A percentile compares a stretch with the other conserved stretches of the same genome.
phyloP scores from a whole-genome alignment of 2,113 vertebrate species.

The Speoplatyrhinus poulsoni region DNA sequence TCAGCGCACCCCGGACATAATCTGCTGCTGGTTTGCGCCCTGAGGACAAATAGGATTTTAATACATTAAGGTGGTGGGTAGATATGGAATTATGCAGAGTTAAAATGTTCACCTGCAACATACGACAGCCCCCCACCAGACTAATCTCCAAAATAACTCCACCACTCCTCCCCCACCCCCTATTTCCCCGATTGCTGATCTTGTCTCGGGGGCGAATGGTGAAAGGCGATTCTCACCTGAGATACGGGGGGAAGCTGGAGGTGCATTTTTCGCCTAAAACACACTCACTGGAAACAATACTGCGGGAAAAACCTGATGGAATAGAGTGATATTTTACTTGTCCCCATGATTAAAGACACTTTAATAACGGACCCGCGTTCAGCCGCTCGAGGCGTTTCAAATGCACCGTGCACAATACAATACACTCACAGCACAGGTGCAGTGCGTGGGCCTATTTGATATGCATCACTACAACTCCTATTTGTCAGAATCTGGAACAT shows the following conservation, averaged over 20 bases:
- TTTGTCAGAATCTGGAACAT: slow-evolving; percentile 10
- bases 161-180: slow-evolving; percentile 39
- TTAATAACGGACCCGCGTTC: slow-evolving; percentile 6
- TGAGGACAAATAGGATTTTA: slow-evolving; percentile 73
- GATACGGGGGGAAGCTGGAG: slow-evolving; percentile 54
- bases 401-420: not conserved
- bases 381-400: not conserved
- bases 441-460: not conserved
- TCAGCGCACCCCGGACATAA: slow-evolving; percentile 71
- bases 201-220: slow-evolving; percentile 58
- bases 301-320: slow-evolving; percentile 18
- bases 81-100: slow-evolving; percentile 76
- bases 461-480: not conserved
- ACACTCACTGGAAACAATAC: slow-evolving; percentile 31
- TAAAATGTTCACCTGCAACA: slow-evolving; percentile 73
- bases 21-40: slow-evolving; percentile 70
- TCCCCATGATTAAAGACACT: slow-evolving; percentile 10
- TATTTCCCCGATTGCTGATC: slow-evolving; percentile 73
- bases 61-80: slow-evolving; percentile 68
- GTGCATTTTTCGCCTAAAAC: slow-evolving; percentile 55
- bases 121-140: slow-evolving; percentile 69
- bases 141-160: slow-evolving; percentile 75
- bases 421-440: slow-evolving; percentile 1
- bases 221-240: slow-evolving; percentile 76
- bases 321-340: slow-evolving; percentile 19